Conservation (phyloP, 2,797 vertebrate genomes). For the Graptemys geographica region DNA sequence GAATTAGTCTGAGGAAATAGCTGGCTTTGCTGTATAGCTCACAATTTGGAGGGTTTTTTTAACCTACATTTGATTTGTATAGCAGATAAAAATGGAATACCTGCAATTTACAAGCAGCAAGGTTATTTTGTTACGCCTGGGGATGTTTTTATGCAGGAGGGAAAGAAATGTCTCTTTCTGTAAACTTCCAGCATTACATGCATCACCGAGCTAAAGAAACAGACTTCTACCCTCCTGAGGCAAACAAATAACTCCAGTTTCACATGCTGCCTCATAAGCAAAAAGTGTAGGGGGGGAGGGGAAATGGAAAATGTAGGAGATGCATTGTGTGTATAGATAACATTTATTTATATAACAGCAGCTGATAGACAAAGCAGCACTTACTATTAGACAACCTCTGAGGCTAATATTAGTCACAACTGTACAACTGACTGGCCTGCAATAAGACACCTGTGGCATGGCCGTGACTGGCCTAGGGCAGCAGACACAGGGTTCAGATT, state of each 20-base stretch:
- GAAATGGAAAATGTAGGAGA: not conserved
- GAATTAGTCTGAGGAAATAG: not conserved
- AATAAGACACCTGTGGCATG: no score
- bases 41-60: no score
- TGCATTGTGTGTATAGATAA: not conserved
- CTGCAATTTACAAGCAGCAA: conserved; percentile 10
- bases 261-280: conserved; percentile 21
- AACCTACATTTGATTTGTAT: conserved; percentile 10
- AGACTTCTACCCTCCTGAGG: conserved; percentile 38
- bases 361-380: not conserved
- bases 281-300: not conserved
- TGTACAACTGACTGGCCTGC: no score
- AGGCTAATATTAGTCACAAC: no score
- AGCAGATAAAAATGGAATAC: not conserved
- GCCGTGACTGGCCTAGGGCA: no score
- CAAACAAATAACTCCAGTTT: conserved; percentile 32
- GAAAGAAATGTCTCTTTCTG: conserved; percentile 47
- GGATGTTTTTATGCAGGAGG: conserved; percentile 26
- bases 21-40: not conserved
- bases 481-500: no score
- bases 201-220: conserved; percentile 24
- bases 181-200: conserved; percentile 25
- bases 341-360: no score
- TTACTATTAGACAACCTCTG: no score
- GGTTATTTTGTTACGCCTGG: not conserved